Conservation (phyloP, 2,113 vertebrate genomes). For the Mobula birostris region DNA sequence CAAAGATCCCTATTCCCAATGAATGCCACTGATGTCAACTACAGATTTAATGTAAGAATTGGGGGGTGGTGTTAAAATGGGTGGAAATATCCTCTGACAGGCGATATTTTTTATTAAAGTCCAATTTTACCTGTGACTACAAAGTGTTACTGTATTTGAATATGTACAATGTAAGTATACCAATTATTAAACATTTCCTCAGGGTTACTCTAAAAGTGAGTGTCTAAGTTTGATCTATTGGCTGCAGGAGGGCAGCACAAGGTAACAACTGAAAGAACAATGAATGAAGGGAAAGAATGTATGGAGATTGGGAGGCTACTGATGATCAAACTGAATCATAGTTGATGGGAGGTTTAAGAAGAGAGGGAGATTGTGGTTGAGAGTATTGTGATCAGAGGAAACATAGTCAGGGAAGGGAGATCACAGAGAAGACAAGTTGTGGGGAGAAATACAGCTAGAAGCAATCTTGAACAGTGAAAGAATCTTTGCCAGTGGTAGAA, state of each 20-base stretch:
- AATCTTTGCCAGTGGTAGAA: background rate
- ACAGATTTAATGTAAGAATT: background rate
- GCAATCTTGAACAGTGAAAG: background rate
- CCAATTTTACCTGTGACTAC: background rate
- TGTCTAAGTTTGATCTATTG: too few species aligned
- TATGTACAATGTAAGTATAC: background rate
- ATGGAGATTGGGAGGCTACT: background rate
- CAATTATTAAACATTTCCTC: background rate
- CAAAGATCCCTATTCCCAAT: background rate
- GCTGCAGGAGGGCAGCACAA: too few species aligned
- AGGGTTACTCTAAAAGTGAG: background rate
- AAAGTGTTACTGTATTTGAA: background rate
- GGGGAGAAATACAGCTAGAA: background rate
- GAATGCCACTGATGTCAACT: background rate
- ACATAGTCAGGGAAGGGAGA: background rate
- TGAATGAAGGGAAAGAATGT: background rate
- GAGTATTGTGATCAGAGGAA: background rate
- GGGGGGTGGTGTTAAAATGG: background rate
- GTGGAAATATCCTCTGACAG: background rate
- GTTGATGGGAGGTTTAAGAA: background rate
- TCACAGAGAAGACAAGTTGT: background rate
- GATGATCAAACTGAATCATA: background rate
- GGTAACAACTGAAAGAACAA: background rate
- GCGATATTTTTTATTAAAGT: background rate
- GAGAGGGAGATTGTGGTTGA: background rate